A percentile compares a stretch with the other conserved stretches of the same genome.
Evolutionary conservation across 2,113 vertebrate species (phyloP).

Genomic region (Blennius ocellaris): DNA sequence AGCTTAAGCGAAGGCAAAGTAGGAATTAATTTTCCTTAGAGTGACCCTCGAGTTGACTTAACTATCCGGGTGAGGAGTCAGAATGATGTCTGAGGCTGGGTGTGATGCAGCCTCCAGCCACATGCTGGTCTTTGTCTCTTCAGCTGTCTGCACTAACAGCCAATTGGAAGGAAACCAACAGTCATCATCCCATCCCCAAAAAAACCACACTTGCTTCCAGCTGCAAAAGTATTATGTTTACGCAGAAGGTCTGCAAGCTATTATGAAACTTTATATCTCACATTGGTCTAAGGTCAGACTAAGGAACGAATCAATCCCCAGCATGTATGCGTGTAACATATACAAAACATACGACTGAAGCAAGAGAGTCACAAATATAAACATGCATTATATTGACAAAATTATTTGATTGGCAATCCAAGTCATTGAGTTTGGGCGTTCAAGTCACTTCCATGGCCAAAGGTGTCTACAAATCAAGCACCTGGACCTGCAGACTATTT

Average conservation of each 20-base stretch:
- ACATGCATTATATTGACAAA: too few species aligned
- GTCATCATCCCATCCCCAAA: conserved; percentile 11
- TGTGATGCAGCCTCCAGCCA: conserved; percentile 25
- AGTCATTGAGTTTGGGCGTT: too few species aligned
- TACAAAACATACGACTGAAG: neutral
- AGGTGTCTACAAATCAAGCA: too few species aligned
- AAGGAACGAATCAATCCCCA: neutral
- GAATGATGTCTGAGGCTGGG: neutral
- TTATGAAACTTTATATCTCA: neutral
- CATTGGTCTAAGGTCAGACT: neutral
- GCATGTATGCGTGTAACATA: neutral
- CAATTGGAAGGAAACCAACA: conserved; percentile 40
- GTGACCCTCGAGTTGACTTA: neutral
- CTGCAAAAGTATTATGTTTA: conserved; percentile 1
- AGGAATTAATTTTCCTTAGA: neutral
- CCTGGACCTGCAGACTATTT: too few species aligned
- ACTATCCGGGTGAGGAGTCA: conserved; percentile 18
- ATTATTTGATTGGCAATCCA: too few species aligned
- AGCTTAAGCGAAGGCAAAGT: neutral
- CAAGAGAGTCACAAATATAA: too few species aligned
- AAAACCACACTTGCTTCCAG: neutral
- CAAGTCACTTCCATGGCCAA: too few species aligned
- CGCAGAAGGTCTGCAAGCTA: neutral
- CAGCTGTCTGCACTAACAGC: conserved; percentile 41
- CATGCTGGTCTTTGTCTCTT: conserved; percentile 37